Evolutionary conservation across 2,888 invertebrate genomes (phyloP).

Genomic region (Sipha maydis): DNA sequence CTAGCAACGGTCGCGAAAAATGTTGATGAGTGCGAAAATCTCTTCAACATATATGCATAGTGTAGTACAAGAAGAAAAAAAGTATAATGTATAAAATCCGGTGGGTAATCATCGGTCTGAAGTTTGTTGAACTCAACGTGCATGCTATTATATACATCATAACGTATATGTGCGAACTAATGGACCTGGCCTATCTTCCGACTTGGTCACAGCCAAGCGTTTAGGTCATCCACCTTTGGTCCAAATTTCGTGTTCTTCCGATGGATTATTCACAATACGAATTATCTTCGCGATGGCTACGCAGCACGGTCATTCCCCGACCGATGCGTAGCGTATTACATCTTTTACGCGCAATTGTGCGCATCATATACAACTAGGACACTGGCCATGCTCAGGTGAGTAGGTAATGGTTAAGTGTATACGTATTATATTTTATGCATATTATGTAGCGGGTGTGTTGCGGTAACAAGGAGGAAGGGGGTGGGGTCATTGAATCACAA

Average conservation of each 20-base stretch:
- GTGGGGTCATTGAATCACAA: conserved; percentile 48
- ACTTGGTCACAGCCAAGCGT: conserved; percentile 50
- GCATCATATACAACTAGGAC: conserved; percentile 10
- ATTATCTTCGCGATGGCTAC: conserved; percentile 27
- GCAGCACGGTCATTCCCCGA: background rate
- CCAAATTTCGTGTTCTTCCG: conserved; percentile 61
- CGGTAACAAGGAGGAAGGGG: background rate
- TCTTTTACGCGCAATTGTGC: background rate
- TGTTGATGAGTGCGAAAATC: conserved; percentile 18
- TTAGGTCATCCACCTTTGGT: conserved; percentile 60
- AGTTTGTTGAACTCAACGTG: conserved; percentile 54
- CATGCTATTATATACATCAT: background rate
- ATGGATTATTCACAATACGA: conserved; percentile 57
- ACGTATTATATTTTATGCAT: background rate
- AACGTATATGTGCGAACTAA: conserved; percentile 14
- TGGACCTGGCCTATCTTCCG: conserved; percentile 57
- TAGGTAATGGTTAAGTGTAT: background rate
- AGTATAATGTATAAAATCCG: conserved; percentile 33
- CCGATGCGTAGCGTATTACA: background rate
- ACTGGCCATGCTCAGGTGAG: conserved; percentile 2
- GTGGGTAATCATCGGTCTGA: conserved; percentile 42
- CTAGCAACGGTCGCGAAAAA: no score
- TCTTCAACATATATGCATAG: conserved; percentile 23
- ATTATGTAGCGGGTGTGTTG: background rate
- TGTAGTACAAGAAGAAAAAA: conserved; percentile 11